Base-by-base conservation (phyloP, 2,113 vertebrate species). In the Gadus chalcogrammus region DNA sequence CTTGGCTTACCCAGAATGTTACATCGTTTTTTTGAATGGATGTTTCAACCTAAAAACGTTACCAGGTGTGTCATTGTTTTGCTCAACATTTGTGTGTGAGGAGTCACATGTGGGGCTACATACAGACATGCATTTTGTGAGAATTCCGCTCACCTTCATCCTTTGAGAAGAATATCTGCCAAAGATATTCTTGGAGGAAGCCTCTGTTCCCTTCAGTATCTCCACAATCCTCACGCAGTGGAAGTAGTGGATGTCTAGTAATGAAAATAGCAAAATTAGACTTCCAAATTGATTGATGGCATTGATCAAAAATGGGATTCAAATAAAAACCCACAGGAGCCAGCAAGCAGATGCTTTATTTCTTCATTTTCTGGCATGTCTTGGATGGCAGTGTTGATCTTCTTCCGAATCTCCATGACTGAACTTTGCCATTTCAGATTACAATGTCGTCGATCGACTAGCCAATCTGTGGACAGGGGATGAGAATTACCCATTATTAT, bases 311-410 rank as follows among this genome's bases (percentile, higher is more conserved):
- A 58, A 58, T 7, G 53, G 53, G 5, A 58, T 13, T 48, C 5
- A 48, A 48, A 48, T 48, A 12, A 48, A 35, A 42, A 92, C 95
- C 92, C 89, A 98, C 97, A 94, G 66, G 95, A 92, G 6, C 95
- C 96, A 0, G 91, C 90, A 0, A 99, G 95, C 62, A 99, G 92
- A 84, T 89, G 85, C 70, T 92, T 92, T 65, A 98, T 96, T 87
- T 98, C 96, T 35, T 95, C 81, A 1, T 92, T 95, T 82, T 98
- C 97, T 0, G 96, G 97, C 96, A 99, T 98, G 85, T 99, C 96
- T 80, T 92, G 93, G 31, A 99, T 93, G 79, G 96, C 94, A 0
- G 67, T 77, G 0, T 93, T 92, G 82, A 99, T 95, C 88, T 95
- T 96, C 87, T 95, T 91, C 2, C 95, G 90, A 81, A 97, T 91